Evolutionary conservation across 2,113 vertebrate species (phyloP), one percentile per base, ranked within the genome.

Genomic region (Festucalex cinctus): DNA sequence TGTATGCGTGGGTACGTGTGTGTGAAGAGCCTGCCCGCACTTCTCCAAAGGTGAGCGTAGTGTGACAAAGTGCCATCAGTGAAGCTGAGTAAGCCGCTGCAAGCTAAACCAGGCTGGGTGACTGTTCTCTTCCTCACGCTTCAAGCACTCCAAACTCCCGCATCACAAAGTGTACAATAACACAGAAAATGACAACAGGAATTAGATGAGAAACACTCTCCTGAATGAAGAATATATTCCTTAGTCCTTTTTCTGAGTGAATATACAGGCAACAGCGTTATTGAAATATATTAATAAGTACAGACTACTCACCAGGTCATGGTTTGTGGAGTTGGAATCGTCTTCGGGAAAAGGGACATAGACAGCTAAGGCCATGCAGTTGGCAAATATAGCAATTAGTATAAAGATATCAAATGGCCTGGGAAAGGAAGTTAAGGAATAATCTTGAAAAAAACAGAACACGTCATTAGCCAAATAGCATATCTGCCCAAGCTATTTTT

Each of bases 391-490:
- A 92, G 97, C 94, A 90, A 99, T 90, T 92, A 99, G 92, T 97
- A 99, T 99, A 98, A 99, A 98, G 92, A 98, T 94, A 95, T 99
- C 97, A 94, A 99, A 99, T 92, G 96, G 96, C 95, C 97, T 99
- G 93, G 79, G 84, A 78, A 84, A 26, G 66, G 63, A 70, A 91
- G 97, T 94, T 96, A 97, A 94, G 95, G 91, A 88, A 88, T 22
- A 41, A 62, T n/a, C 13, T 36, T n/a, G 20, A 6, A 26, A 63
- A 8, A 48, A 26, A 9, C 41, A 44, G 14, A 64, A 20, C 10
- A 26, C 6, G 32, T 28, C 17, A 39, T 22, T 5, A n/a, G 17
- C n/a, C 59, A 61, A 41, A 62, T 13, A 22, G 9, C 19, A 28
- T 6, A 28, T 6, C 24, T 56, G 24, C 24, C 14, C 6, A 17